Conservation (phyloP, 2,888 invertebrate genomes). For the Clivina fossor region DNA sequence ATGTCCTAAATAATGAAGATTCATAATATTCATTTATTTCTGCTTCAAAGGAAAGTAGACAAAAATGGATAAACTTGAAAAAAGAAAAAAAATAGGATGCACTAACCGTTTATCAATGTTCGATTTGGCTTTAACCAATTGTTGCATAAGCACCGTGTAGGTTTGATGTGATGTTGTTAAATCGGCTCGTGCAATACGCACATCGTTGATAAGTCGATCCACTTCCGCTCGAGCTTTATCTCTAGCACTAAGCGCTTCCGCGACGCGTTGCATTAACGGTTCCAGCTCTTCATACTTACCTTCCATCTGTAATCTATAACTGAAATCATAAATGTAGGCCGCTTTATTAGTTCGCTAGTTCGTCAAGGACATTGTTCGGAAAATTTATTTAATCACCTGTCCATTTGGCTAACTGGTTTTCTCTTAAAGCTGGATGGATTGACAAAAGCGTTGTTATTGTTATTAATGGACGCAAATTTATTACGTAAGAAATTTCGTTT, state of each 20-base stretch:
- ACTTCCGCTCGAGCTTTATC: slow-evolving; percentile 48
- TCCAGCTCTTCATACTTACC: slow-evolving; percentile 51
- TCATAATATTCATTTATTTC: too few species aligned
- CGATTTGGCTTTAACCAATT: slow-evolving; percentile 46
- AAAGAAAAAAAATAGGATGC: background rate
- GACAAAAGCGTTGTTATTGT: too few species aligned
- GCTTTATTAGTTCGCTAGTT: too few species aligned
- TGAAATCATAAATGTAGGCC: slow-evolving; percentile 12
- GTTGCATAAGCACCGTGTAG: slow-evolving; percentile 45
- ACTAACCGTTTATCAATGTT: slow-evolving; percentile 50
- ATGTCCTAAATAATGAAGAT: too few species aligned
- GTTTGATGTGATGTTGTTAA: slow-evolving; percentile 45
- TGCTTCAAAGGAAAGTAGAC: too few species aligned
- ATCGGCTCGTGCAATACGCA: slow-evolving; percentile 47
- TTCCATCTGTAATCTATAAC: slow-evolving; percentile 51
- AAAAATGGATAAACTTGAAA: background rate
- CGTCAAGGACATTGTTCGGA: too few species aligned
- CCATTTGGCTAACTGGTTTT: too few species aligned
- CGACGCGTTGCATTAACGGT: slow-evolving; percentile 49
- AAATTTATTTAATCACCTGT: too few species aligned
- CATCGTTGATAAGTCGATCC: slow-evolving; percentile 46
- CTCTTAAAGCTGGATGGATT: too few species aligned
- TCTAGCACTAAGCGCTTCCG: slow-evolving; percentile 47
- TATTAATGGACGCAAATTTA: too few species aligned
- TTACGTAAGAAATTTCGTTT: slow-evolving; percentile 22